A percentile compares a stretch with the other conserved stretches of the same genome.
Conservation (phyloP, 2,797 vertebrate genomes). For the Pyrrhura leucotis region DNA sequence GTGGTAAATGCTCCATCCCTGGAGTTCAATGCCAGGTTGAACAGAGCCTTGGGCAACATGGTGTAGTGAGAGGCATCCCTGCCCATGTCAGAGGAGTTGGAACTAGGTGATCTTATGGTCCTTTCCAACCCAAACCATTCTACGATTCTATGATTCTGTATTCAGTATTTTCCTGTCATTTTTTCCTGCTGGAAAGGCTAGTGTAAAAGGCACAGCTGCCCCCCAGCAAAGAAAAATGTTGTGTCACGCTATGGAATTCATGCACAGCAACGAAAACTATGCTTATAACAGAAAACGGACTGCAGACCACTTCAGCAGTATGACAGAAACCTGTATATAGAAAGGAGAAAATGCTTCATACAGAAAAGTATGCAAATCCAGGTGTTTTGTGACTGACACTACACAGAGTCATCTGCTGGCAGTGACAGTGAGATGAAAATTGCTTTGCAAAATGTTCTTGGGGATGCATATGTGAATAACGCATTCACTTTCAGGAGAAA, state of each 20-base stretch:
- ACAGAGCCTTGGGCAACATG: neutral
- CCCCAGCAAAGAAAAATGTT: neutral
- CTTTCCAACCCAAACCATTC: neutral
- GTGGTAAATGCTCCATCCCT: neutral
- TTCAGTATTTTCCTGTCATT: neutral
- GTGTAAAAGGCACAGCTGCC: neutral
- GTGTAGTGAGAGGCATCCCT: neutral
- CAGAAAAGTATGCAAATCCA: neutral
- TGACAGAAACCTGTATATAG: neutral
- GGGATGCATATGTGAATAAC: neutral
- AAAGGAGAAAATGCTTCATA: neutral
- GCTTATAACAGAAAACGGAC: neutral
- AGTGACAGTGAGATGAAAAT: conserved; percentile 21
- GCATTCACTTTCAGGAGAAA: neutral
- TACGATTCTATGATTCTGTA: neutral
- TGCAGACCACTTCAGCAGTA: neutral
- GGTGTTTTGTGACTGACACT: neutral
- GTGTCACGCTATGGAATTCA: neutral
- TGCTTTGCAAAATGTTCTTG: neutral
- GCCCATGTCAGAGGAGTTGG: neutral
- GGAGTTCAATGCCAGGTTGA: neutral
- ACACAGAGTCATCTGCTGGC: neutral
- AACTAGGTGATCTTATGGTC: neutral
- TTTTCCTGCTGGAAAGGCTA: neutral
- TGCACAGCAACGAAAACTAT: neutral